Conservation (phyloP, 2,888 invertebrate species). For the Drosophila demipolita region DNA sequence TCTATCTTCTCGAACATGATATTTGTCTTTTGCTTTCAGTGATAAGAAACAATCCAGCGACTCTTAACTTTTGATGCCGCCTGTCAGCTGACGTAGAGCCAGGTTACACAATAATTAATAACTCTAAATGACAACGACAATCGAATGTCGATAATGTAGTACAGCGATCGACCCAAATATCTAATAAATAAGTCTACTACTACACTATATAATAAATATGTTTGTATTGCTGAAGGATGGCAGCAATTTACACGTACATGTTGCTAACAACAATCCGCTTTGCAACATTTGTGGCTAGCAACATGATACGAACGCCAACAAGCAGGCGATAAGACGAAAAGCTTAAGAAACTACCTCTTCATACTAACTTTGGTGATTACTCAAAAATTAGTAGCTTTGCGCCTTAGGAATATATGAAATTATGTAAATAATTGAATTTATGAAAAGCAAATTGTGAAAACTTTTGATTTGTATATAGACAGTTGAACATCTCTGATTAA, state of each 20-base stretch:
- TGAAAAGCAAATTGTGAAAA: neutral
- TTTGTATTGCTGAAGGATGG: slow-evolving; percentile 19
- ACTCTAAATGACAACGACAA: slow-evolving; percentile 40
- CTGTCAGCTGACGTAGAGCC: slow-evolving; percentile 29
- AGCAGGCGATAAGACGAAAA: slow-evolving; percentile 32
- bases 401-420: neutral
- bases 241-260: neutral
- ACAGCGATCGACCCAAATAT: slow-evolving; percentile 45
- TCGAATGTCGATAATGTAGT: slow-evolving; percentile 36
- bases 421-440: neutral
- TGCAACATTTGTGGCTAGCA: slow-evolving; percentile 34
- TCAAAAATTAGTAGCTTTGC: neutral
- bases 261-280: slow-evolving; percentile 6
- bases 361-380: neutral
- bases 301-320: slow-evolving; percentile 47
- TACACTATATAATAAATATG: neutral
- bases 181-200: neutral
- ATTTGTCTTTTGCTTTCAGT: slow-evolving; percentile 13
- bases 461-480: neutral
- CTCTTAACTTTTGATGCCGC: slow-evolving; percentile 42
- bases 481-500: neutral
- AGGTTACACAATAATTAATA: slow-evolving; percentile 65
- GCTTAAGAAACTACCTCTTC: neutral
- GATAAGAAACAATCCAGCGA: slow-evolving; percentile 39
- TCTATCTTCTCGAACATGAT: slow-evolving; percentile 11